Evolutionary conservation across 2,113 vertebrate genomes (phyloP).

Genomic region (Oncorhynchus kisutch): DNA sequence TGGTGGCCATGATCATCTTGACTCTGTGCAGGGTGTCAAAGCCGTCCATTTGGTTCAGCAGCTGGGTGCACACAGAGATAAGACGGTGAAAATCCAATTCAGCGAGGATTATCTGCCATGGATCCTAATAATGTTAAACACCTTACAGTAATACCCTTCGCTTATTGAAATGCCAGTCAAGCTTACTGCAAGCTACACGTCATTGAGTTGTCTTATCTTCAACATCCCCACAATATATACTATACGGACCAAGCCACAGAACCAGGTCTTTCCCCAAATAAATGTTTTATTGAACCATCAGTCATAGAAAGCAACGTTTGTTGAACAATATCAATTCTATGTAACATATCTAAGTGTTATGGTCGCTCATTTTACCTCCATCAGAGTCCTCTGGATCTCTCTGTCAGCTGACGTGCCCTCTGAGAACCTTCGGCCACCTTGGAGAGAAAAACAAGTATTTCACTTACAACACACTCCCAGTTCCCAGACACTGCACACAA

Average conservation of each 20-base stretch:
- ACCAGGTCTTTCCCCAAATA: too few relatives aligned
- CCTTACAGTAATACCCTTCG: too few relatives aligned
- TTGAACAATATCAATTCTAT: not conserved
- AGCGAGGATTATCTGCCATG: not conserved
- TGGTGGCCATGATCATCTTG: slow-evolving; percentile 99
- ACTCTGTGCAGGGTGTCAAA: slow-evolving; percentile 98
- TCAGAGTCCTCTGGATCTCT: slow-evolving; percentile 98
- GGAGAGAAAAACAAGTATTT: not conserved
- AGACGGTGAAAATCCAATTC: not conserved
- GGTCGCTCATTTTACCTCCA: slow-evolving; percentile 81
- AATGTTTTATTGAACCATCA: too few relatives aligned
- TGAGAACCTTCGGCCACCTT: slow-evolving; percentile 95
- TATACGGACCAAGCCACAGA: not conserved
- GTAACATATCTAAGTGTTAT: not conserved
- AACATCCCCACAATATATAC: too few relatives aligned
- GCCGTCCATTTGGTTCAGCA: slow-evolving; percentile 99
- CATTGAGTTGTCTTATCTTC: too few relatives aligned
- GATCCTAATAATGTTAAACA: too few relatives aligned
- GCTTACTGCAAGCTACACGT: too few relatives aligned
- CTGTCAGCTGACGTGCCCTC: slow-evolving; percentile 96
- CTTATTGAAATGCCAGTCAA: not conserved
- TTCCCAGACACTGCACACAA: not conserved
- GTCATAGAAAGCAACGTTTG: not conserved
- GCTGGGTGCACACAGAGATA: slow-evolving; percentile 58
- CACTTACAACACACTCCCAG: not conserved